These are phyloP conservation scores for Drosophila albomicans DNA, from an alignment of 1,140 invertebrate species.

Conservation along the genomic window DNA sequence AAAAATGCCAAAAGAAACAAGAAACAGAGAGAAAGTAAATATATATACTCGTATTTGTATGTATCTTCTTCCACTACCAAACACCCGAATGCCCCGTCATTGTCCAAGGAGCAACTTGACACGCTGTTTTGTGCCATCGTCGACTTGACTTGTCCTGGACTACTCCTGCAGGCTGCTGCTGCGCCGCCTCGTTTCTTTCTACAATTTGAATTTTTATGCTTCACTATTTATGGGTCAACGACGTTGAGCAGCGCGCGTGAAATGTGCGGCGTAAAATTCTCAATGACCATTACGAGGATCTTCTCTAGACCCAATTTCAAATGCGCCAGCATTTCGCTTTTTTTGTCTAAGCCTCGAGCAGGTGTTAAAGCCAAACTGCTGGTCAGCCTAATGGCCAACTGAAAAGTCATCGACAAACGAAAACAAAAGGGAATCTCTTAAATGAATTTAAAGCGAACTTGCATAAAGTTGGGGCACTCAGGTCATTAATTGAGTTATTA, in stretches of 20 bases:
- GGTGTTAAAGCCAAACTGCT: slow-evolving; percentile 57
- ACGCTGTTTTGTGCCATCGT: slow-evolving; percentile 12
- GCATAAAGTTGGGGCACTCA: slow-evolving; percentile 33
- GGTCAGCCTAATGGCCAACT: slow-evolving; percentile 40
- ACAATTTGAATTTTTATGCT: slow-evolving; percentile 54
- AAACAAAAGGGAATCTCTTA: slow-evolving; percentile 59
- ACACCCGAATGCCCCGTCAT: slow-evolving; percentile 20
- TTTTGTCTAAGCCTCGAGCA: slow-evolving; percentile 35
- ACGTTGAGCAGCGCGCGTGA: slow-evolving; percentile 30
- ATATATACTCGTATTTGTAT: not conserved
- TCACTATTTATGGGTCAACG: slow-evolving; percentile 56
- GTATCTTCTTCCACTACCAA: slow-evolving; percentile 17
- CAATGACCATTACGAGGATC: slow-evolving; percentile 64
- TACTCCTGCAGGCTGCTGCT: not conserved
- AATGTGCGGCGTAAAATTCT: slow-evolving; percentile 45
- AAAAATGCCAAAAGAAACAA: slow-evolving; percentile 56
- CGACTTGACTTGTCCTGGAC: not conserved
- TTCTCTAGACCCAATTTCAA: slow-evolving; percentile 62
- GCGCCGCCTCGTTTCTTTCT: slow-evolving; percentile 14
- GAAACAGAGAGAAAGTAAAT: slow-evolving; percentile 7
- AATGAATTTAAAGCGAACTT: slow-evolving; percentile 70
- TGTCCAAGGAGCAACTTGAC: slow-evolving; percentile 46
- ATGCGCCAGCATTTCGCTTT: slow-evolving; percentile 58
- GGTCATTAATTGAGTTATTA: slow-evolving; percentile 74
- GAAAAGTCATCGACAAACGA: slow-evolving; percentile 9